Evolutionary conservation across 1,140 invertebrate genomes (phyloP), one percentile per base, ranked within the genome.

Genomic region (Drosophila dunni): DNA sequence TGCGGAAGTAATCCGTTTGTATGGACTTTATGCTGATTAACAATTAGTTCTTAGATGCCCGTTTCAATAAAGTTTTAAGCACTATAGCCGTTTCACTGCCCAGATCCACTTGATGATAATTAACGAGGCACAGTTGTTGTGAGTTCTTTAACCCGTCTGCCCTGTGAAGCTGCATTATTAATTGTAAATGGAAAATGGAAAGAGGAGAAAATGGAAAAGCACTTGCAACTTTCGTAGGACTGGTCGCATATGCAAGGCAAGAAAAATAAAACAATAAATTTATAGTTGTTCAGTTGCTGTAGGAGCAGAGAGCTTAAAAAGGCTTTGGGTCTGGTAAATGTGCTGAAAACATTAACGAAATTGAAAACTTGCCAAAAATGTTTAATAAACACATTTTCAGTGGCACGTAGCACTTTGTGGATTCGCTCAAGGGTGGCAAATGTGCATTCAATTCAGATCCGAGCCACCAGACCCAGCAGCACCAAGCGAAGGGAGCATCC

Each of bases 341-440:
- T 36, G 72, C 67, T 54, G 51, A 75, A 79, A 83, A 42, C 76
- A 82, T 86, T 86, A 86, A 86, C 79, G 48, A 83, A 86, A 86
- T 86, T 88, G 83, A 86, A 86, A 79, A 79, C 72, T 79, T 88
- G 68, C 83, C 83, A 86, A 79, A 78, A 88, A 82, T 88, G 83
- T 82, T 86, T 79, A 88, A 88, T 79, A 86, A 79, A 82, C 76
- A 77, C 62, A 75, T 75, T 86, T 75, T 54, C 76, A 64, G 66
- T 48, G 60, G 76, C 62, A 62, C 72, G 40, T 61, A 54, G 44
- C 44, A 62, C 33, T 36, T 58, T 58, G 48, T 45, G 29, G 36
- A 62, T 24, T 40, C 58, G 51, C n/a, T 15, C 11, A 17, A 48
- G 33, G 29, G 20, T n/a, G 54, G n/a, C 29, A 42, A 29, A 33